Conservation (phyloP, 2,888 invertebrate genomes). For the Glaucopsyche alexis region DNA sequence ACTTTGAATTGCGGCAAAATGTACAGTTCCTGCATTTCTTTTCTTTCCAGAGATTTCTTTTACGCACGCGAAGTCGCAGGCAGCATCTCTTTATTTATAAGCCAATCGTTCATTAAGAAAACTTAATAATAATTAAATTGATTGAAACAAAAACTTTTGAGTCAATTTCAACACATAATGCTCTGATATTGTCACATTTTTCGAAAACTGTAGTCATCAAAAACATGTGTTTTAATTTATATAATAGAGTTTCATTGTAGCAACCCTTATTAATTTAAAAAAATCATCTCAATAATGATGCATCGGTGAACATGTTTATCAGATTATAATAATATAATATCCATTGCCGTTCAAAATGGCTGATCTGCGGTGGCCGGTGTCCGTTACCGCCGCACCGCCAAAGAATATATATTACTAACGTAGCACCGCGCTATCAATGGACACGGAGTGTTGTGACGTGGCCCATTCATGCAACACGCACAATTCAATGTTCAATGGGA, state of each 20-base stretch:
- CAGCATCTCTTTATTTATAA: too few species aligned
- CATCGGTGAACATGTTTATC: conserved; percentile 36
- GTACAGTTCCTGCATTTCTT: too few species aligned
- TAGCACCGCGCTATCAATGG: conserved; percentile 51
- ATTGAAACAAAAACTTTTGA: too few species aligned
- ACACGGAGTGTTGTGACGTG: conserved; percentile 70
- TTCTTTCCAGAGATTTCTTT: too few species aligned
- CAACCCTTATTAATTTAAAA: not conserved
- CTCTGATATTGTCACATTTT: too few species aligned
- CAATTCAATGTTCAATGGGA: conserved; percentile 65
- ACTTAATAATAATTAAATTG: too few species aligned
- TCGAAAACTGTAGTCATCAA: not conserved
- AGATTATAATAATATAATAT: conserved; percentile 24
- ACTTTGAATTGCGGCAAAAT: too few species aligned
- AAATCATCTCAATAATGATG: not conserved
- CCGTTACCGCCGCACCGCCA: conserved; percentile 53
- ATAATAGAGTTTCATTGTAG: not conserved
- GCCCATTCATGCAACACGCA: conserved; percentile 64
- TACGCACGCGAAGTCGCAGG: too few species aligned
- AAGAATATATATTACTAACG: too few species aligned
- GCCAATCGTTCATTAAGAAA: too few species aligned
- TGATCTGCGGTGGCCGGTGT: conserved; percentile 43
- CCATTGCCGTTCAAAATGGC: not conserved
- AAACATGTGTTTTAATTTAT: not conserved
- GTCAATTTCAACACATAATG: too few species aligned